Conservation (phyloP, 2,888 invertebrate genomes). For the Dilophus febrilis region DNA sequence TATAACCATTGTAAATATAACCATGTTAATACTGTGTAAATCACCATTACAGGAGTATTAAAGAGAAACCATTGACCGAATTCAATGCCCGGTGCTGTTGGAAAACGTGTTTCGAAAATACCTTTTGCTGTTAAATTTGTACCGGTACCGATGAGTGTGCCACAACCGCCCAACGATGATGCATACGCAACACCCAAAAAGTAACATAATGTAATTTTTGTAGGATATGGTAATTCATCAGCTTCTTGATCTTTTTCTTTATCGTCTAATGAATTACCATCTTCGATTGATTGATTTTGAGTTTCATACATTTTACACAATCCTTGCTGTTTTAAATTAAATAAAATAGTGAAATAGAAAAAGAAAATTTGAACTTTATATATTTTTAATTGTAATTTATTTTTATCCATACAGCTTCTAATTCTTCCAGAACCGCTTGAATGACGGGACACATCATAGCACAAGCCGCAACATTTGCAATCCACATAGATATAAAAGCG, state of each 20-base stretch:
- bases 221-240: conserved; percentile 35
- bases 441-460: conserved; percentile 92
- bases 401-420: conserved; percentile 45
- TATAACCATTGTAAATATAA: conserved; percentile 53
- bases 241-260: conserved; percentile 21
- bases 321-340: conserved; percentile 31
- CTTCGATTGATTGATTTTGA: conserved; percentile 26
- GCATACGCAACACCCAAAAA: conserved; percentile 60
- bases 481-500: conserved; percentile 93
- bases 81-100: conserved; percentile 38
- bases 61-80: conserved; percentile 67
- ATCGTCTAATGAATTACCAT: conserved; percentile 17
- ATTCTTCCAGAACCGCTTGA: conserved; percentile 67
- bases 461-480: conserved; percentile 82
- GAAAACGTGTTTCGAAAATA: conserved; percentile 47
- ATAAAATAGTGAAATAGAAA: conserved; percentile 4
- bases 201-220: conserved; percentile 51
- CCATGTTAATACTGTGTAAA: conserved; percentile 54
- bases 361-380: no score
- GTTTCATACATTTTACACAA: conserved; percentile 38
- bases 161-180: conserved; percentile 55
- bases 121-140: conserved; percentile 70
- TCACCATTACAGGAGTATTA: conserved; percentile 55
- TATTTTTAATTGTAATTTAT: no score
- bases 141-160: conserved; percentile 57